phyloP scores from a whole-genome alignment of 2,888 invertebrate genomes.

The Bugulina stolonifera region DNA sequence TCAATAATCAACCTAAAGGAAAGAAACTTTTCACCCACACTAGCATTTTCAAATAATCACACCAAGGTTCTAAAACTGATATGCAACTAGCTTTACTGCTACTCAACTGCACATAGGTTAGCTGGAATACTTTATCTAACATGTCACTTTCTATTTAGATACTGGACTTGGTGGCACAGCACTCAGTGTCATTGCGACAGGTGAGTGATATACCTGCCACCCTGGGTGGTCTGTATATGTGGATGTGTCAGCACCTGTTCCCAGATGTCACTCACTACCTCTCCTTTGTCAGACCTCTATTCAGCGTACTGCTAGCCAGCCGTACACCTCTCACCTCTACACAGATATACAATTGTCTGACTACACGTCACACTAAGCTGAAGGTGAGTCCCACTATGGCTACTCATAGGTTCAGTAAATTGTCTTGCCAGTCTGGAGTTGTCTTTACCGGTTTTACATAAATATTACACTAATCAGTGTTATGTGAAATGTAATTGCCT shows the following conservation, averaged over 20 bases:
- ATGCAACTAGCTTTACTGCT: no score
- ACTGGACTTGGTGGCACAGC: slow-evolving; percentile 84
- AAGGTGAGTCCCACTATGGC: no score
- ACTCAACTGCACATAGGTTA: no score
- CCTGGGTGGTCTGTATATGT: slow-evolving; percentile 85
- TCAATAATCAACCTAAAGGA: no score
- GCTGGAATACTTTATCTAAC: no score
- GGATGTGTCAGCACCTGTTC: slow-evolving; percentile 88
- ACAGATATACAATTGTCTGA: slow-evolving; percentile 76
- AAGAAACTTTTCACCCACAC: no score
- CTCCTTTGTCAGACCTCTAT: slow-evolving; percentile 66
- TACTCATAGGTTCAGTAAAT: background rate
- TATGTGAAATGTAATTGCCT: no score
- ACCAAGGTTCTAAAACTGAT: no score
- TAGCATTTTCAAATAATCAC: no score
- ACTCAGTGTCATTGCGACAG: slow-evolving; percentile 78
- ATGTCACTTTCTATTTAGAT: no score
- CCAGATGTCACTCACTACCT: slow-evolving; percentile 52
- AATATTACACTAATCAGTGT: background rate
- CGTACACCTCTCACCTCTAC: slow-evolving; percentile 68
- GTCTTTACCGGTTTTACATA: background rate
- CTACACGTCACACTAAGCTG: slow-evolving; percentile 72
- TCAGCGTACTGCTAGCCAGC: slow-evolving; percentile 81
- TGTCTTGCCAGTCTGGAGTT: background rate
- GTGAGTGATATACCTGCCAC: slow-evolving; percentile 91